Conservation (phyloP, 1,140 invertebrate genomes). For the Tachypleus tridentatus region DNA sequence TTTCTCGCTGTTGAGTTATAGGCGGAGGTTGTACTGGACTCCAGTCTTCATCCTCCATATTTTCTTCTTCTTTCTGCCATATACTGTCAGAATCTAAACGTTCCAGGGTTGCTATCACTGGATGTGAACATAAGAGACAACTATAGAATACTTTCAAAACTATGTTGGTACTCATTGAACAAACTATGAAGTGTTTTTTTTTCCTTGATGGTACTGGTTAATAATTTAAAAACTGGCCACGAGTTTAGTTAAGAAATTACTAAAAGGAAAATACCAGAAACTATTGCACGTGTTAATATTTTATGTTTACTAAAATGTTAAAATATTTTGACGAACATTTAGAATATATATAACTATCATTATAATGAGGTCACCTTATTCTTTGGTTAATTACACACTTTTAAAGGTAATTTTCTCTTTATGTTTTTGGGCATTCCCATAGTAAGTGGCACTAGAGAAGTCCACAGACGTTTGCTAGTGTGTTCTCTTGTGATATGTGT, state of each 20-base stretch:
- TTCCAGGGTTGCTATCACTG: conserved; percentile 56
- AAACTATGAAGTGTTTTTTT: conserved; percentile 8
- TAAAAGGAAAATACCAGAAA: not conserved
- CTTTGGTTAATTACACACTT: too few relatives aligned
- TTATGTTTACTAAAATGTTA: conserved; percentile 4
- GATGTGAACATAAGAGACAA: conserved; percentile 44
- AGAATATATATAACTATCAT: conserved; percentile 6
- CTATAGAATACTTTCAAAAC: conserved; percentile 3
- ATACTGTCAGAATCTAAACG: conserved; percentile 22
- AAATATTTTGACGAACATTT: conserved; percentile 10
- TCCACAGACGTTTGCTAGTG: too few relatives aligned
- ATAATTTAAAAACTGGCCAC: not conserved
- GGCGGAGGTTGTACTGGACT: conserved; percentile 54
- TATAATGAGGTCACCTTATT: too few relatives aligned
- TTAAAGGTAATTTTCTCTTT: too few relatives aligned
- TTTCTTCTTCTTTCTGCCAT: conserved; percentile 7
- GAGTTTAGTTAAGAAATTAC: not conserved
- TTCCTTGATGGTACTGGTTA: not conserved
- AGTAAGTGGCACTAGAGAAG: too few relatives aligned
- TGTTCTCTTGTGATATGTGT: too few relatives aligned
- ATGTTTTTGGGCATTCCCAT: too few relatives aligned
- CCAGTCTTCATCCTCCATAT: conserved; percentile 46
- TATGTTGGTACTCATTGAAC: conserved; percentile 7
- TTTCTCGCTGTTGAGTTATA: conserved; percentile 69
- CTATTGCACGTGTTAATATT: not conserved